These are phyloP conservation scores for Pseudopodoces humilis DNA, from an alignment of 2,113 vertebrate genomes.

Conservation along the genomic window DNA sequence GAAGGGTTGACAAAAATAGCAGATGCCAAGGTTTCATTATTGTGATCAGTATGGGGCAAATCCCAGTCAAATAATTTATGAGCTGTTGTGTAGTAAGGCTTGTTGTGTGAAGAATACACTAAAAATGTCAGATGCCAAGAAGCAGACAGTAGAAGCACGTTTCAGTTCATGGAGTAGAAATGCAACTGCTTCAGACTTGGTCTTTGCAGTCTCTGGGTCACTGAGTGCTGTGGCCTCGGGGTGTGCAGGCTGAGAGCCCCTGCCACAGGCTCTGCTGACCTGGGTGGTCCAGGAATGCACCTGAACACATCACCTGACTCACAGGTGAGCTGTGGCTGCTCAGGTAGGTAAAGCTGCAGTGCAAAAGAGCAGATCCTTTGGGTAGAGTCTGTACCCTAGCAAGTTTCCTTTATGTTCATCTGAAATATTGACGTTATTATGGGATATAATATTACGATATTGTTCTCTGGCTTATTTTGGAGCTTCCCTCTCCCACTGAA, in stretches of 20 bases:
- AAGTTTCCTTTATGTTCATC: not conserved
- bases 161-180: not conserved
- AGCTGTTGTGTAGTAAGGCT: not conserved
- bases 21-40: not conserved
- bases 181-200: not conserved
- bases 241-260: not conserved
- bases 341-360: not conserved
- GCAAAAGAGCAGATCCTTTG: not conserved
- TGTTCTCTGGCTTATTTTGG: not conserved
- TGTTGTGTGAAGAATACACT: not conserved
- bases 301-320: not conserved
- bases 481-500: not conserved
- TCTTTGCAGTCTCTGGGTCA: not conserved
- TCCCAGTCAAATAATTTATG: not conserved
- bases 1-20: not conserved
- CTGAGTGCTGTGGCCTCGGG: rapidly evolving
- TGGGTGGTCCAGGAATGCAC: not conserved
- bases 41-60: not conserved
- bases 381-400: not conserved
- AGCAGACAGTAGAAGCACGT: not conserved
- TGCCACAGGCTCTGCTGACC: rapidly evolving
- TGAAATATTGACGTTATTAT: not conserved
- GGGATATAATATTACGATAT: not conserved
- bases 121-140: not conserved
- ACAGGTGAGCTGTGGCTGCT: not conserved